Evolutionary conservation across 1,140 invertebrate species (phyloP), one percentile per base, ranked within the genome.

Genomic region (Macrocentrus cingulum): DNA sequence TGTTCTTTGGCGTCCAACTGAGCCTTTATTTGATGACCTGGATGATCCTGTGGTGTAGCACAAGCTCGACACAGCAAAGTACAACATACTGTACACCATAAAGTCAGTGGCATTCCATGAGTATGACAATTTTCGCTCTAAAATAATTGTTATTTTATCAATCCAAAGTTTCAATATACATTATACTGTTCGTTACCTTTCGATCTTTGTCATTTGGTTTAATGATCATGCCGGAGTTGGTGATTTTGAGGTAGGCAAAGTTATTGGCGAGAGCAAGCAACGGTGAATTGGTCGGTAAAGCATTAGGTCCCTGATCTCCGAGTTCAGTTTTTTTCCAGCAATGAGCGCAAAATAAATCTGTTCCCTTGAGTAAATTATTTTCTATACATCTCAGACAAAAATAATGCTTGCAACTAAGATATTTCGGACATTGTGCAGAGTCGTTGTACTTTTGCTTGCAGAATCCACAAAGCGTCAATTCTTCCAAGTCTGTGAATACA

Each of bases 381-480:
- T 85, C 83, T 65, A 88, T 83, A 72, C 90, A 91, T 55, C 85
- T 83, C 61, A 89, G 79, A 67, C 90, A 91, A 72, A 89, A 88
- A 69, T 85, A 86, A 70, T 91, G 89, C 68, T 87, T 87, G 79
- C 89, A 91, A 41, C 82, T 82, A 48, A 91, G 81, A 70, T 88
- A 79, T 72, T 90, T 91, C 37, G 89, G 89, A 59, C 83, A 81
- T 67, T 85, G 83, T 61, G 87, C 84, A 25, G 78, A 74, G 54
- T 89, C 86, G 72, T 89, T 89, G 74, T 85, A 88, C 67, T 84
- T 83, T 72, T 84, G 82, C 71, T 85, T 85, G 82, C 85, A 89
- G 65, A 82, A 85, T 58, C 81, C 83, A 75, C 88, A 90, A 56
- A 85, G 79, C 57, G 86, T 86, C 70, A 90, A 80, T 75, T 88